Evolutionary conservation across 2,113 vertebrate species (phyloP).

Genomic region (Spea multiplicata): DNA sequence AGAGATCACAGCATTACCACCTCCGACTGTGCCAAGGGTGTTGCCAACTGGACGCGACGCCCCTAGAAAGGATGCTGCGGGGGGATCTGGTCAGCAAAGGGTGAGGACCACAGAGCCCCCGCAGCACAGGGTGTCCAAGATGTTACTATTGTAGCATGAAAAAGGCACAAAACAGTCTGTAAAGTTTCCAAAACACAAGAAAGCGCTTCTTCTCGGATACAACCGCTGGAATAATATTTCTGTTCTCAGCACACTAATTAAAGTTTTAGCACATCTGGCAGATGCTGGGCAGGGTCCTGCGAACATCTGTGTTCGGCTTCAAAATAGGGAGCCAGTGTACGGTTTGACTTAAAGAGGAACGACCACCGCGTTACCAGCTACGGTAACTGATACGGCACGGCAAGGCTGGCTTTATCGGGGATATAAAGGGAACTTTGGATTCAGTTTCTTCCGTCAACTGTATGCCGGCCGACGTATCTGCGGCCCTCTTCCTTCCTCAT

Average conservation of each 20-base stretch:
- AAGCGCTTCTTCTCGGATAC: conserved; percentile 3
- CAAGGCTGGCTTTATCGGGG: too few relatives aligned
- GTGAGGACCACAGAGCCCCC: neutral
- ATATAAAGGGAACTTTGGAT: too few relatives aligned
- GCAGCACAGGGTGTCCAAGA: neutral
- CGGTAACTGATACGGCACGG: neutral
- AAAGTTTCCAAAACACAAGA: neutral
- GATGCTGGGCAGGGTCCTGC: neutral
- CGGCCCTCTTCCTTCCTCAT: too few relatives aligned
- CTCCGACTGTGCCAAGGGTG: neutral
- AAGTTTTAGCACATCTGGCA: conserved; percentile 28
- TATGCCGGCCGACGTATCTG: too few relatives aligned
- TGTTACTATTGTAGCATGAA: too few relatives aligned
- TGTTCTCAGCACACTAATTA: conserved; percentile 5
- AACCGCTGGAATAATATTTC: conserved; percentile 28
- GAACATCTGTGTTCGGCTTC: conserved; percentile 12
- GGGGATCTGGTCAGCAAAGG: too few relatives aligned
- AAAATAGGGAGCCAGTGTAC: conserved; percentile 10
- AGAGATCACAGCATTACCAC: neutral
- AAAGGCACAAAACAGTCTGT: neutral
- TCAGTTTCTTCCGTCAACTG: too few relatives aligned
- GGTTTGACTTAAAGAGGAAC: neutral
- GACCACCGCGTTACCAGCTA: too few relatives aligned
- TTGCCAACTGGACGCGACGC: too few relatives aligned
- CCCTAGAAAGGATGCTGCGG: too few relatives aligned